These are phyloP conservation scores for Encarsia formosa DNA, from an alignment of 2,888 invertebrate genomes.

Conservation along the genomic window DNA sequence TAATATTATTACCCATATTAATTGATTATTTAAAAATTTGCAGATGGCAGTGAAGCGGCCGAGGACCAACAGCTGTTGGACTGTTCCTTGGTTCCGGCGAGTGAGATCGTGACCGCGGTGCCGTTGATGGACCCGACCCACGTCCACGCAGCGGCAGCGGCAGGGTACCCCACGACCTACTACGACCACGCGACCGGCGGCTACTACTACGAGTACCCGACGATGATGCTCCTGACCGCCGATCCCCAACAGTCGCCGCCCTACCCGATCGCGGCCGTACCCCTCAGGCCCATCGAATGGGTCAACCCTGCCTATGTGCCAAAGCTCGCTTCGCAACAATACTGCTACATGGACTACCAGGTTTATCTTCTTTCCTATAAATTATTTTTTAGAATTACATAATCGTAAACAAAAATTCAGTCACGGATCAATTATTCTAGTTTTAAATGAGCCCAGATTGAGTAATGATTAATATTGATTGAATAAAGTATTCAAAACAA, in stretches of 20 bases:
- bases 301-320: conserved; percentile 50
- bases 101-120: conserved; percentile 21
- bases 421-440: too few species aligned
- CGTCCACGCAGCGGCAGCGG: conserved; percentile 29
- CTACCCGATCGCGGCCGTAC: conserved; percentile 52
- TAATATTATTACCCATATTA: too few species aligned
- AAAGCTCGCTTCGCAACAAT: conserved; percentile 41
- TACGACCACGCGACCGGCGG: conserved; percentile 46
- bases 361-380: too few species aligned
- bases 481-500: too few species aligned
- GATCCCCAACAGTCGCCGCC: too few species aligned
- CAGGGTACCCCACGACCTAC: conserved; percentile 41
- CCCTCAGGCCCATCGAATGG: conserved; percentile 54
- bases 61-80: conserved; percentile 48
- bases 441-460: too few species aligned
- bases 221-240: conserved; percentile 48
- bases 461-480: too few species aligned
- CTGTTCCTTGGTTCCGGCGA: conserved; percentile 22
- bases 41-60: conserved; percentile 49
- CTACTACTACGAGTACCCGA: conserved; percentile 48
- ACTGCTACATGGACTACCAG: conserved; percentile 46
- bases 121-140: conserved; percentile 32
- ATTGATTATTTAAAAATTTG: too few species aligned
- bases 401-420: too few species aligned
- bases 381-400: too few species aligned